These are phyloP conservation scores for Machimus atricapillus DNA, from an alignment of 2,888 invertebrate species.

Conservation along the genomic window DNA sequence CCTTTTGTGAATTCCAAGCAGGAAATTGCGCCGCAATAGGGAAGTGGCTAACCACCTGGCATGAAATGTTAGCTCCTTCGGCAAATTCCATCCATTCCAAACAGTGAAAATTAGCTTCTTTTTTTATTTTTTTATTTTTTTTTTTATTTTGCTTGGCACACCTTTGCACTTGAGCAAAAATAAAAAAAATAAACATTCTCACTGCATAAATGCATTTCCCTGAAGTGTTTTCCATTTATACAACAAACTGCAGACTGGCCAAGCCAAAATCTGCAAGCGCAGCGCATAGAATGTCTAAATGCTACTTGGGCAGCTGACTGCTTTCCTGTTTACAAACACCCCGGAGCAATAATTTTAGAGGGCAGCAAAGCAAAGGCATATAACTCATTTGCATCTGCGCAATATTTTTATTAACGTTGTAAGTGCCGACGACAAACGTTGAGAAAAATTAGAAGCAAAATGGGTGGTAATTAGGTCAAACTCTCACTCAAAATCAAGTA, in stretches of 20 bases:
- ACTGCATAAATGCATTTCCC: neutral
- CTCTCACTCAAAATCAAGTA: neutral
- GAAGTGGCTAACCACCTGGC: neutral
- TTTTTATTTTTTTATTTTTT: neutral
- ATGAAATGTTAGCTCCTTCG: neutral
- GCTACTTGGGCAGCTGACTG: neutral
- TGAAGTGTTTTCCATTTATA: neutral
- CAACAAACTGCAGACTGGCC: neutral
- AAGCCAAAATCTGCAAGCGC: neutral
- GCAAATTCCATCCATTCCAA: neutral
- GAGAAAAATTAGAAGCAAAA: neutral
- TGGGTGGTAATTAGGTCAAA: neutral
- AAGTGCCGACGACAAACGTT: neutral
- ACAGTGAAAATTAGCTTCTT: neutral
- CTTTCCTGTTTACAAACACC: neutral
- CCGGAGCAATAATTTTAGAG: neutral
- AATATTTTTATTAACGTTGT: neutral
- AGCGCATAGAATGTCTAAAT: neutral
- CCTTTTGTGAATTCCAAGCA: neutral
- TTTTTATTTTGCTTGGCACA: neutral
- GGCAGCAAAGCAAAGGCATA: neutral
- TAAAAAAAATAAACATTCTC: neutral
- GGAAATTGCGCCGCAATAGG: neutral
- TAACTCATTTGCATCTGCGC: neutral
- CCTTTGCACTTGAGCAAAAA: neutral